Evolutionary conservation across 2,797 vertebrate genomes (phyloP).

Genomic region (Pseudochromis fuscus): DNA sequence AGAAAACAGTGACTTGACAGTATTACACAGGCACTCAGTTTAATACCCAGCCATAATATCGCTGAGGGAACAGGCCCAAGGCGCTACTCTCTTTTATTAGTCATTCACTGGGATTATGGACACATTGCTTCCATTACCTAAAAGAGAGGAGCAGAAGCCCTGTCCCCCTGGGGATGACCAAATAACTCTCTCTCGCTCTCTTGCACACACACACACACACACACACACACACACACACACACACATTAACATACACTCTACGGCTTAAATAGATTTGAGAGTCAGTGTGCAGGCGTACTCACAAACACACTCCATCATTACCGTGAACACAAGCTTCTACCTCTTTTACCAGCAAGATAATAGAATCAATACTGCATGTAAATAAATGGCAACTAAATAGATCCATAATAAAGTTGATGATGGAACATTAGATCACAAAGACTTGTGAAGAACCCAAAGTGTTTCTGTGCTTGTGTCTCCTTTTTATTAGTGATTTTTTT

Average conservation of each 20-base stretch:
- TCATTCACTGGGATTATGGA: conserved; percentile 85
- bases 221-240: conserved; percentile 24
- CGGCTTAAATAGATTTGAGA: conserved; percentile 71
- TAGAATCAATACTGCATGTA: conserved; percentile 77
- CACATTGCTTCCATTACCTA: conserved; percentile 85
- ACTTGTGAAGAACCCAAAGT: conserved; percentile 18
- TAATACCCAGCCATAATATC: conserved; percentile 82
- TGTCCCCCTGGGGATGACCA: conserved; percentile 72
- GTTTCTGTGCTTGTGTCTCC: conserved; percentile 10
- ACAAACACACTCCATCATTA: conserved; percentile 68
- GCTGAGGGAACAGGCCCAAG: conserved; percentile 81
- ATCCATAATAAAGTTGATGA: conserved; percentile 68
- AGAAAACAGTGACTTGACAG: conserved; percentile 83
- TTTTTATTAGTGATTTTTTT: conserved; percentile 8
- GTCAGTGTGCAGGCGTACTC: conserved; percentile 33
- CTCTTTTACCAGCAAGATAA: conserved; percentile 76
- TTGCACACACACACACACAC: conserved; percentile 16
- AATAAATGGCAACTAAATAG: conserved; percentile 73
- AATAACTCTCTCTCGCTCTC: conserved; percentile 65
- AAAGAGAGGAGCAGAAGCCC: conserved; percentile 79
- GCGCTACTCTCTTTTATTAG: conserved; percentile 85
- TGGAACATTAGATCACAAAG: conserved; percentile 56
- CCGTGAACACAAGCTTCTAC: conserved; percentile 68
- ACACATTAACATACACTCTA: conserved; percentile 72
- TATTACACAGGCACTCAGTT: conserved; percentile 84